phyloP scores from a whole-genome alignment of 1,140 invertebrate genomes.

The Ephestia elutella region DNA sequence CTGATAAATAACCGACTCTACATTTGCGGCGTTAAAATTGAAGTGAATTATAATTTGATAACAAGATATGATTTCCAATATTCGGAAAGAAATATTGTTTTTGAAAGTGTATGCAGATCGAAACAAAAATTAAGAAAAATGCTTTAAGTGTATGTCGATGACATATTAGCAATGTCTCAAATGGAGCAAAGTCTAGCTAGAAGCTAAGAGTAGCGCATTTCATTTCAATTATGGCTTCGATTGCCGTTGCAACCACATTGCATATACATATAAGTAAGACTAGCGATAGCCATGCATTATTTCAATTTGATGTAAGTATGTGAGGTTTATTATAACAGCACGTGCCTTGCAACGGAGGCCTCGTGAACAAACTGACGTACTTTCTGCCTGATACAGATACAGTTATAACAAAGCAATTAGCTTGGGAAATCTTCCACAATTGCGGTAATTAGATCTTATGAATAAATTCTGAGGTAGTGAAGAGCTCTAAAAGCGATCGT shows the following conservation, averaged over 20 bases:
- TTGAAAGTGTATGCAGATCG: too few relatives aligned
- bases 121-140: too few relatives aligned
- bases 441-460: not conserved
- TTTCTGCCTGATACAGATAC: constrained; percentile 3
- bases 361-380: constrained; percentile 17
- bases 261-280: not conserved
- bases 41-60: not conserved
- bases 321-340: constrained; percentile 19
- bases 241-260: too few relatives aligned
- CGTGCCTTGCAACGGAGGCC: constrained; percentile 20
- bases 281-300: not conserved
- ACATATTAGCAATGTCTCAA: too few relatives aligned
- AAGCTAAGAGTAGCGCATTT: too few relatives aligned
- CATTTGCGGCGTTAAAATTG: not conserved
- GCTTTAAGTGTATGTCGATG: too few relatives aligned
- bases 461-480: not conserved
- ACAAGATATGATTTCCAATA: too few relatives aligned
- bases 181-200: too few relatives aligned
- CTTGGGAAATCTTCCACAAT: not conserved
- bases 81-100: too few relatives aligned
- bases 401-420: not conserved
- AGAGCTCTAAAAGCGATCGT: too few relatives aligned
- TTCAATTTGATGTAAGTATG: constrained; percentile 17
- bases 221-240: too few relatives aligned
- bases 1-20: too few relatives aligned